Base-by-base conservation (phyloP, 1,140 invertebrate species). In the Rhagoletis pomonella region DNA sequence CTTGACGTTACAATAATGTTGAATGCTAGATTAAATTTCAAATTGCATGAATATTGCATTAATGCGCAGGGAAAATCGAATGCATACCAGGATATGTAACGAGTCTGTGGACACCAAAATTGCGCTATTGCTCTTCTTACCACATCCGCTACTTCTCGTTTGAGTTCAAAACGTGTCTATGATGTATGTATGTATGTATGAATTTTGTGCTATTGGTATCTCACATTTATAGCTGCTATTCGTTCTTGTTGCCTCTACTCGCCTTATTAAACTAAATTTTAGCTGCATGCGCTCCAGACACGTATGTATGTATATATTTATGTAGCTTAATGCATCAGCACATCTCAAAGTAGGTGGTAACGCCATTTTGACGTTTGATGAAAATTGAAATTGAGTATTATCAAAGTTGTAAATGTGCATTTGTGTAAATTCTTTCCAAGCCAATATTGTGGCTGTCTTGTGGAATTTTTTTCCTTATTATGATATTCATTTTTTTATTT, bases 1-100 rank as follows among this genome's bases (percentile, higher is more conserved):
- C 9, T 81, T 81, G 47, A 50, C 73, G 73, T 81, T 81, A 81
- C 73, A 84, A 86, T 88, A 88, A 88, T 88, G 86, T 77, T 88
- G 88, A 88, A 88, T 88, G 88, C 44, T 87, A 88, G 88, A 88
- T 88, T 88, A 88, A 88, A 88, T 88, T 88, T 88, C 88, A 88
- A 88, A 88, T 88, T 88, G 86, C 88, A 88, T 87, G 88, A 88
- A 88, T 88, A 87, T 88, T 88, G 77, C 86, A 88, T 88, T 88
- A 88, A 67, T 86, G 60, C 84, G 73, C 14, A 29, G 55, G 67
- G n/a, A 81, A 81, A 81, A 81, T 81, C 73, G 73, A 55, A 81
- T 81, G 73, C 47, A 81, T 55, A 47, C 29, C 39, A n/a, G 67
- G 14, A 47, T 44, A 42, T 47, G 44, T 39, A 44, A 44, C 42